Base-by-base conservation (phyloP, 2,113 vertebrate species). In the Cettia cetti region DNA sequence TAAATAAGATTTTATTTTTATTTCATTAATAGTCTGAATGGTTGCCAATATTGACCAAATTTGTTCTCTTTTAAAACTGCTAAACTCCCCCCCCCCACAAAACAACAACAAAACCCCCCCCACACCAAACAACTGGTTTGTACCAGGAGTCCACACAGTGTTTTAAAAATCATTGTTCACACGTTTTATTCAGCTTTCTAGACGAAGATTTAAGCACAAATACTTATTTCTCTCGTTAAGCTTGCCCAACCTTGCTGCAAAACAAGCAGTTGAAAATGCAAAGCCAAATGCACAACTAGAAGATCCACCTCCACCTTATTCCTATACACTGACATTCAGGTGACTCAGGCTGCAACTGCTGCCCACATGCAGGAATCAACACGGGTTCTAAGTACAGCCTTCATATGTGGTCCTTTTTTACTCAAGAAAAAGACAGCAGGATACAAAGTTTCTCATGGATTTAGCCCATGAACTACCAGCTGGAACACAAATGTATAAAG, bases 401-500 rank as follows among this genome's bases (percentile, higher is more conserved):
- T 80, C 30, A 6, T 15, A 65, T 1, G 5, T 6, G 53, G 35
- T 21, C 50, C 50, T 11, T 61, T n/a, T 18, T 72, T 49, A 45
- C 50, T 61, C 42, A 53, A 56, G 45, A n/a, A 61, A 76, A 86
- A 60, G 63, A 52, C 53, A 92, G 31, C 22, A 80, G n/a, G 40
- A 56, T 60, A 72, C 53, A n/a, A 72, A 90, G 40, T 8, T 26
- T 89, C 39, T 71, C n/a, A 72, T 5, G 10, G 31, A 89, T 86
- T 76, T 74, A 74, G 40, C 31, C 28, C 20, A 31, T 13, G 26
- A 86, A 77, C 17, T 28, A 80, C 44, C 72, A 92, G 68, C 71
- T 83, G 76, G 59, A 92, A 92, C 40, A 83, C 28, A 92, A 93
- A 91, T 18, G 15, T 63, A 89, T 64, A 61, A 91, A 89, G n/a